Base-by-base conservation (phyloP, 2,888 invertebrate species). In the Podabrus alpinus region DNA sequence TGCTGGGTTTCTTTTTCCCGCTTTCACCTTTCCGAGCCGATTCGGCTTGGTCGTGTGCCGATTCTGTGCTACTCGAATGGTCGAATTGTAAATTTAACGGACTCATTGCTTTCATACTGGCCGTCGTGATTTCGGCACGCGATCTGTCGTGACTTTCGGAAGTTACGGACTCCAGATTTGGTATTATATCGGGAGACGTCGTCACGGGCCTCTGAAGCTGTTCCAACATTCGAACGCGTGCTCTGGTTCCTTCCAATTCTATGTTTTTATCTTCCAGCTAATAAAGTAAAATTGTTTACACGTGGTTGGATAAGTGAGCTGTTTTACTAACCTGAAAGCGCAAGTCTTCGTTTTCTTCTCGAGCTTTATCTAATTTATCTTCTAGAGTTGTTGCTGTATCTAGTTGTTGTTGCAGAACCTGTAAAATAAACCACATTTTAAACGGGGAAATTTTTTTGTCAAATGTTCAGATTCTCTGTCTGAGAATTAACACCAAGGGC, bases 191-290 rank as follows among this genome's bases (percentile, higher is more conserved):
- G 4, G 87, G 87, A 15, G 83, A 83, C 83, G 85, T 74, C 67
- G 81, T 80, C 16, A 79, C 64, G 1, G 85, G 82, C 78, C 83
- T 85, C 74, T 86, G 87, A 66, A 85, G 84, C 78, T 91, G 88
- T 84, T 94, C 94, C 78, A 94, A 87, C 78, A 94, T 91, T n/a
- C 95, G 90, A 73, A 94, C 90, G 74, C 92, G 91, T 1, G 95
- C 95, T 78, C 92, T 90, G 15, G 95, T 94, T n/a, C 95, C 94
- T 86, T 95, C 95, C 82, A 95, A 84, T 85, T 95, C 94, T 82
- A 95, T 94, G 83, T 92, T 94, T 85, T 93, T 92, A 86, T 95
- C 95, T 86, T 94, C 94, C 82, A 95, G 87, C 94, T 95, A 89
- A 15, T 86, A 86, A 79, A 72, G 19, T 1, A 64, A 64, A 16